Base-by-base conservation (phyloP, 2,888 invertebrate species). In the Cotesia congregata region DNA sequence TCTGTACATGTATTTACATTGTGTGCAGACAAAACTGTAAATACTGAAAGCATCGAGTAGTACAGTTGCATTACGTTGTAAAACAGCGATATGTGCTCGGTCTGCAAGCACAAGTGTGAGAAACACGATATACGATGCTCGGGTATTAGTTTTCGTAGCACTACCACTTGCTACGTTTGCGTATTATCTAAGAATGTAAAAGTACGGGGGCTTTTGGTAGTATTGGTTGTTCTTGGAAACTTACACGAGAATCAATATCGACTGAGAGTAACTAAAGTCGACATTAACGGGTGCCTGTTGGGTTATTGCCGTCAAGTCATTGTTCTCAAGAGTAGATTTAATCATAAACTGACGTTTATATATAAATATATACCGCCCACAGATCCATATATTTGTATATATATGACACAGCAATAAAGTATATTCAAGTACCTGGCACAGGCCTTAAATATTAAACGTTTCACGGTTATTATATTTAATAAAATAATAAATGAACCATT, bases 171-270 rank as follows among this genome's bases (percentile, higher is more conserved):
- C 30, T 3, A 30, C 30, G 3, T 30, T 30, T 3, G 30, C 30
- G 30, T 30, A 30, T 30, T 30, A 30, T 30, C 30, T 30, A 30
- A 30, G 30, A 30, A 39, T 20, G 17, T 64, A 39, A 15, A 6
- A 15, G 38, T n/a, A 12, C n/a, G 17, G 64, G 6, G 7, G n/a
- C 41, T 15, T 62, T 62, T n/a, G 39, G 64, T 3, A n/a, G n/a
- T 62, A 62, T 62, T 62, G 30, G 20, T 72, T 40, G 17, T 72
- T 72, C 64, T 40, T 39, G 17, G n/a, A 64, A 72, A 64, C 41
- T 72, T 72, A 38, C 65, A 64, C 72, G n/a, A 40, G 65, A 72
- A 72, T 72, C 72, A 72, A 72, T 72, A 72, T 72, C 64, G 50
- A 39, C 50, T 50, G 62, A 64, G 40, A 40, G 64, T 41, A 20